phyloP scores from a whole-genome alignment of 2,888 invertebrate genomes.

The Gibbula magus region DNA sequence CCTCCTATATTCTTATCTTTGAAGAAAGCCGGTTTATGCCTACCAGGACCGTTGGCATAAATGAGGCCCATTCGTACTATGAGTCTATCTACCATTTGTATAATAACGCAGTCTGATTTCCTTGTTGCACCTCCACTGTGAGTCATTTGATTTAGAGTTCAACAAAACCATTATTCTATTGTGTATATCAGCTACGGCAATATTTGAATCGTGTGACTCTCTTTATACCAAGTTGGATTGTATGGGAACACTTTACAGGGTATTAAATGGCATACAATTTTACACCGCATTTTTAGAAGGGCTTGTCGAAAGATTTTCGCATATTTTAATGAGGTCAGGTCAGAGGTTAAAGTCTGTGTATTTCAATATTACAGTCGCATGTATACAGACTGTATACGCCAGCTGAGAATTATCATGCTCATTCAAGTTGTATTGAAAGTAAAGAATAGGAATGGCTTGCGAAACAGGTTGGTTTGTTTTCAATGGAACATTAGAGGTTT shows the following conservation, averaged over 20 bases:
- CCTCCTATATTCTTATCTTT: too few relatives aligned
- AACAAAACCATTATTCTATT: background rate
- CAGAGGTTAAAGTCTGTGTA: background rate
- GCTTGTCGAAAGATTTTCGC: background rate
- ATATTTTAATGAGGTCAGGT: background rate
- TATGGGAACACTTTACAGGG: background rate
- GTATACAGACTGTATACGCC: background rate
- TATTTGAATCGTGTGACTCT: background rate
- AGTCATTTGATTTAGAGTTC: background rate
- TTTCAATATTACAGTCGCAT: background rate
- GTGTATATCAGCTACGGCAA: background rate
- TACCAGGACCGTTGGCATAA: too few relatives aligned
- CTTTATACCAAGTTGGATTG: background rate
- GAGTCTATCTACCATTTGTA: background rate
- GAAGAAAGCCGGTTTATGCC: too few relatives aligned
- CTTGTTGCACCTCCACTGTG: background rate
- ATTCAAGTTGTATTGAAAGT: background rate
- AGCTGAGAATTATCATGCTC: background rate
- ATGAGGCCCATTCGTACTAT: too few relatives aligned
- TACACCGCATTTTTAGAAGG: background rate
- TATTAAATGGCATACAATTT: constrained; percentile 1
- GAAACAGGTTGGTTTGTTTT: too few relatives aligned
- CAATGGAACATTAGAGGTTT: too few relatives aligned
- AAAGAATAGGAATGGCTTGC: background rate
- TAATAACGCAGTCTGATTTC: background rate